Base-by-base conservation (phyloP, 35 echinoderm and acorn worm genomes). In the Ophiothrix spiculata region DNA sequence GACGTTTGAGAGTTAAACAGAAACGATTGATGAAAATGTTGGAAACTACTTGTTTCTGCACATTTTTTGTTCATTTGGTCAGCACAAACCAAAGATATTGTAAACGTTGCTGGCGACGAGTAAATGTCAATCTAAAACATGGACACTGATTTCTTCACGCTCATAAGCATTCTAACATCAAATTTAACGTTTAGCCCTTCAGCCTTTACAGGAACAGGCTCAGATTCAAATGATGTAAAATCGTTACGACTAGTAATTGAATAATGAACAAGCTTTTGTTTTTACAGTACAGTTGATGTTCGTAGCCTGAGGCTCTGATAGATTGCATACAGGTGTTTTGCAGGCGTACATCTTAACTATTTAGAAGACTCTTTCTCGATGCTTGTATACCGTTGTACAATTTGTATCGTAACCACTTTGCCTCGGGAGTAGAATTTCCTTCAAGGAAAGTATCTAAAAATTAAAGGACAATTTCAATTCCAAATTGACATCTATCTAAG, bases 321-420 rank as follows among this genome's bases (percentile, higher is more conserved):
- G 60, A 69, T 69, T 69, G 60, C 60, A 19, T 19, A 28, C 60
- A 69, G 17, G 60, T 4, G 60, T 28, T 28, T 69, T 69, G 60
- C 4, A 69, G 60, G 60, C 60, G 60, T 69, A 69, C 60, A 69
- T 69, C 60, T 69, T 69, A n/a, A 69, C 60, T 69, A 69, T 69
- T 49, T 69, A 69, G 23, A 28, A 69, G 6, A 69, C 60, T 12
- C 60, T 69, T 15, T 69, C 60, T 69, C 8, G 17, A 10, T 69
- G 25, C 1, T 69, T 69, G 60, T 69, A 15, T 69, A n/a, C 42
- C 19, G 25, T 28, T 69, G 60, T 15, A 12, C 60, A 4, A 25
- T 69, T 69, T 1, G 6, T 28, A n/a, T 69, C 60, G 23, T 54
- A 54, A n/a, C n/a, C n/a, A n/a, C n/a, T n/a, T n/a, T n/a, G n/a